Base-by-base conservation (phyloP, 1,140 invertebrate genomes). In the Littorina saxatilis region DNA sequence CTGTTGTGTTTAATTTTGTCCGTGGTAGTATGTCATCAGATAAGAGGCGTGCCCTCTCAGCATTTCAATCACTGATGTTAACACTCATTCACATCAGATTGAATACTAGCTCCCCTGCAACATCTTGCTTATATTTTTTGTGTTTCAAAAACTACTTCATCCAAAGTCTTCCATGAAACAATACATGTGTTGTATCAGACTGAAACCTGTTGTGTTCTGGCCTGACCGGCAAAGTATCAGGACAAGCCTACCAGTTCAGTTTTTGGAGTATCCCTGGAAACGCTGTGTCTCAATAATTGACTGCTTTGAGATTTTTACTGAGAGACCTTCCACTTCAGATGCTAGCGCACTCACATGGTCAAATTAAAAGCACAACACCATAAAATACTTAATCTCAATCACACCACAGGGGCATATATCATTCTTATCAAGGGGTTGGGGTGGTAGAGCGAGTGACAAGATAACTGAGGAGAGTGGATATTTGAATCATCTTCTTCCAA, bases 391-490 rank as follows among this genome's bases (percentile, higher is more conserved):
- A 50, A 82, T 37, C 55, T 81, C 78, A 81, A 85, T 61, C 82
- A 50, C 47, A 82, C 85, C 83, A 40, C 70, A 82, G 32, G 83
- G 83, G 29, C 9, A 47, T 61, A 37, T 85, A 15, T 75, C 68
- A 58, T 86, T 70, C 39, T n/a, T 86, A 4, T 80, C 58, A 17
- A 35, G 68, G 77, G 76, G 29, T 23, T 83, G 83, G 83, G 85
- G 85, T 76, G 85, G 85, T 5, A 63, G 80, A 15, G 55, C 72
- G 20, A 37, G 52, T 35, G 84, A 86, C 35, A 86, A 86, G 74
- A 39, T 86, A 4, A 86, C 80, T 1, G 66, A 82, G n/a, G 27
- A 82, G n/a, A 77, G 58, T 72, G 78, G 78, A 1, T 66, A 82
- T 5, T 23, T 82, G 9, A 23, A 63, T 0, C 84, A 86, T 35